Evolutionary conservation across 2,113 vertebrate species (phyloP), one percentile per base, ranked within the genome.

Genomic region (Periophthalmus modestus): DNA sequence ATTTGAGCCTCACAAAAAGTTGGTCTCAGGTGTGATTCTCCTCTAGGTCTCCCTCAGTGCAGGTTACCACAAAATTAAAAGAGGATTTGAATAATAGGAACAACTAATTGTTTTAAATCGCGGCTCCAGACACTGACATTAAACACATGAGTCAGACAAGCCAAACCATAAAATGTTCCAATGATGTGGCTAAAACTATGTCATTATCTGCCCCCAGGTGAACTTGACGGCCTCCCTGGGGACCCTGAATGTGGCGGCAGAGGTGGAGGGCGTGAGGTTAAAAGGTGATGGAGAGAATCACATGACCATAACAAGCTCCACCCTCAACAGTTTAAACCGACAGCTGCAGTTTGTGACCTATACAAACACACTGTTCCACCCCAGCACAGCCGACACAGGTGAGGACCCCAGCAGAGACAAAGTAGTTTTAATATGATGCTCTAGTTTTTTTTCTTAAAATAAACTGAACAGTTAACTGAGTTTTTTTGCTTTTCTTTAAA

Each of bases 341-440:
- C 96, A 97, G 92, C 91, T 98, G 67, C 95, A 97, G 82, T 95
- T 97, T 66, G 82, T 97, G 86, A 95, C 94, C 67, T 97, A 98
- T 68, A 96, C 94, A 46, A 98, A 95, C 92, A 94, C 91, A 0
- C 84, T 93, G 61, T 97, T 95, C 84, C 95, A 96, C 75, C 93
- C 95, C 67, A 94, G 94, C 85, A 95, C 95, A 0, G 95, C 93
- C 0, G 96, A 97, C 87, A 95, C 93, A 92, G 95, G 96, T 97
- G 89, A 84, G 75, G 11, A 59, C 46, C 19, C 50, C 39, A 10
- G 7, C 39, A 43, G 39, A 43, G 39, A 43, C 7, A 43, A 0
- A 43, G 39, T 9, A 43, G 36, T 39, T 39, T 28, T 28, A 28
- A 28, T 28, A 28, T 28, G 28, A 3, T 28, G 28, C 28, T 28